phyloP scores from a whole-genome alignment of 2,113 vertebrate species.

The Setophaga petechia region DNA sequence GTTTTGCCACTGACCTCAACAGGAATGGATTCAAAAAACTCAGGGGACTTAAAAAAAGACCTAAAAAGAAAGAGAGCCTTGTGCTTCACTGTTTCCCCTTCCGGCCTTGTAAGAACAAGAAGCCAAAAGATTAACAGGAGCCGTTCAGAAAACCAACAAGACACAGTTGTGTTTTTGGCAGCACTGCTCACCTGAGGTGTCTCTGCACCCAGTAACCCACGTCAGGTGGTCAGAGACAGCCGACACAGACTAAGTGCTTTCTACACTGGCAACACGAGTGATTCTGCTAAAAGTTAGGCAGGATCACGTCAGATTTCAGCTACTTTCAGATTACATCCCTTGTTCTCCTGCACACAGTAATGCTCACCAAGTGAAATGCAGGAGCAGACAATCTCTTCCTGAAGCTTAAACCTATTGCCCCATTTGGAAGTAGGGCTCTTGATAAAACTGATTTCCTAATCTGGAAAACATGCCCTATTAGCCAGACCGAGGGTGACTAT shows the following conservation, averaged over 20 bases:
- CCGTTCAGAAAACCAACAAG: neutral
- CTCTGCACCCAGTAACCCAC: neutral
- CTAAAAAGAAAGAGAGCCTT: neutral
- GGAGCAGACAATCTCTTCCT: neutral
- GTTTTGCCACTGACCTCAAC: neutral
- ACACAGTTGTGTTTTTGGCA: neutral
- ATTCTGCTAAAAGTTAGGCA: neutral
- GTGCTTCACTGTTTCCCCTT: neutral
- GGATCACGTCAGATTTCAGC: fast-evolving
- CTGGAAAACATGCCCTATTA: neutral
- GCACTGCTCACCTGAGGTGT: neutral
- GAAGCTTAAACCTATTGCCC: neutral
- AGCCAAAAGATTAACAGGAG: neutral
- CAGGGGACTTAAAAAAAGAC: neutral
- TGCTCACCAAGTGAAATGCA: neutral
- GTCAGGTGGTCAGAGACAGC: neutral
- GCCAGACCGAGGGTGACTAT: neutral
- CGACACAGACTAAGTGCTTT: neutral
- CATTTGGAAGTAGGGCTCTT: neutral
- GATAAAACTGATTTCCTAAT: neutral
- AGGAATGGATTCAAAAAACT: neutral
- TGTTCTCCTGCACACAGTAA: neutral
- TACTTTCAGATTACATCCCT: neutral
- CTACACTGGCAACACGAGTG: neutral
- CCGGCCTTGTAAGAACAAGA: neutral